Evolutionary conservation across 2,113 vertebrate species (phyloP), one percentile per base, ranked within the genome.

Genomic region (Falco punctatus): DNA sequence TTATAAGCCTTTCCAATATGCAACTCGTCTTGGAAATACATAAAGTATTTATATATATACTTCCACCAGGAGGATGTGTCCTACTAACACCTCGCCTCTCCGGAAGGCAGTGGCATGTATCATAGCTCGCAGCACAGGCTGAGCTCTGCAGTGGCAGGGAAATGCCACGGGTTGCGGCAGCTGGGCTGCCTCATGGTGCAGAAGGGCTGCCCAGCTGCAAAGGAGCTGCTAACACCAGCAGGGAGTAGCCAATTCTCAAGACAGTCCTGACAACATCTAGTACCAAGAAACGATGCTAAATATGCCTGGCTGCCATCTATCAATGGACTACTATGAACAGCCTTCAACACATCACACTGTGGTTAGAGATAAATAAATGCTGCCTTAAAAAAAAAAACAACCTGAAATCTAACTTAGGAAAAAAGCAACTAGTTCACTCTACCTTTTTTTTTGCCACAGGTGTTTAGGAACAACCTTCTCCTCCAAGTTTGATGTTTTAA

Each of bases 91-190:
- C 32, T 17, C 32, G 48, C 40, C 70, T 15, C 61, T 74, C 51
- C 0, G 2, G 62, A 49, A 61, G 46, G 69, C 7, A 4, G 61
- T 4, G 46, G 30, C 2, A 1, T 4, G 26, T 1, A 13, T 10
- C 42, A 42, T 42, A 42, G 42, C 4, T 15, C 2, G 2, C 61
- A 79, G 81, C 61, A 52, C 3, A 2, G 17, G 24, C 42, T 0
- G 14, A 73, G 61, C 88, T 62, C 66, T 38, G 51, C 66, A 38
- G 82, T 1, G 2, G 40, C 33, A 58, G 67, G 75, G 58, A 24
- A 85, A 35, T 26, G 42, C 30, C 44, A 7, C 6, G 22, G 42
- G 7, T 61, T 27, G 32, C 1, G 0, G 27, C 55, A 64, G 27
- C 51, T 6, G 20, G 44, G 75, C 59, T 88, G 79, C 27, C 38